phyloP scores from a whole-genome alignment of 2,113 vertebrate species.

The Nerophis lumbriciformis region DNA sequence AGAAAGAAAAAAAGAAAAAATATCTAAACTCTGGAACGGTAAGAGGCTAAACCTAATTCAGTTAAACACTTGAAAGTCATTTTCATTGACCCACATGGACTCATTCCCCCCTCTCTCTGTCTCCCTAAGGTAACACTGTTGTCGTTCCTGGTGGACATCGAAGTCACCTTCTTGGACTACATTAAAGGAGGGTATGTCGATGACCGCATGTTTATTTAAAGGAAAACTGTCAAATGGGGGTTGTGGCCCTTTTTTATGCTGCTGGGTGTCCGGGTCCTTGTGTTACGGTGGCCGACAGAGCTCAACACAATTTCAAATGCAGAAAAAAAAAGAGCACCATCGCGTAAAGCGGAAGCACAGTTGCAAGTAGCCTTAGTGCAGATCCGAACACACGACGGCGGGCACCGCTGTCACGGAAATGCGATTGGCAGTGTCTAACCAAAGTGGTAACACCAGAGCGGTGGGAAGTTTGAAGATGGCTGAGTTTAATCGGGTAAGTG shows the following conservation, averaged over 20 bases:
- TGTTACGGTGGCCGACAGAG: slow-evolving; percentile 10
- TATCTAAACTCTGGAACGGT: slow-evolving; percentile 98
- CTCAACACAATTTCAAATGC: neutral
- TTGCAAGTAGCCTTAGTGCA: neutral
- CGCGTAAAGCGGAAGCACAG: neutral
- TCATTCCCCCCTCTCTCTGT: slow-evolving; percentile 5
- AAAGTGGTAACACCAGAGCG: neutral
- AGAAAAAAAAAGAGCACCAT: neutral
- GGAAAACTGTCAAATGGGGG: slow-evolving; percentile 2
- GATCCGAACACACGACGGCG: neutral
- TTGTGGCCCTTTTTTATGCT: slow-evolving; percentile 23
- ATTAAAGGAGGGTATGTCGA: slow-evolving; percentile 96
- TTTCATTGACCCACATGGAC: neutral
- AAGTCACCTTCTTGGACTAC: slow-evolving; percentile 98
- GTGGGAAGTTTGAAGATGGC: too few relatives aligned
- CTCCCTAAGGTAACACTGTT: slow-evolving; percentile 89
- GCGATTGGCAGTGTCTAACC: neutral
- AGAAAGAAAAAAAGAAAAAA: slow-evolving; percentile 97
- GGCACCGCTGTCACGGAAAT: neutral
- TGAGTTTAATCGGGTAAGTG: too few relatives aligned
- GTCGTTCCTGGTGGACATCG: slow-evolving; percentile 94
- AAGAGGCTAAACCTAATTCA: slow-evolving; percentile 27
- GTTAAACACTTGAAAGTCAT: neutral
- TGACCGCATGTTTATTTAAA: neutral
- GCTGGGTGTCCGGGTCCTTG: slow-evolving; percentile 14